Base-by-base conservation (phyloP, 1,140 invertebrate genomes). In the Caerostris extrusa region DNA sequence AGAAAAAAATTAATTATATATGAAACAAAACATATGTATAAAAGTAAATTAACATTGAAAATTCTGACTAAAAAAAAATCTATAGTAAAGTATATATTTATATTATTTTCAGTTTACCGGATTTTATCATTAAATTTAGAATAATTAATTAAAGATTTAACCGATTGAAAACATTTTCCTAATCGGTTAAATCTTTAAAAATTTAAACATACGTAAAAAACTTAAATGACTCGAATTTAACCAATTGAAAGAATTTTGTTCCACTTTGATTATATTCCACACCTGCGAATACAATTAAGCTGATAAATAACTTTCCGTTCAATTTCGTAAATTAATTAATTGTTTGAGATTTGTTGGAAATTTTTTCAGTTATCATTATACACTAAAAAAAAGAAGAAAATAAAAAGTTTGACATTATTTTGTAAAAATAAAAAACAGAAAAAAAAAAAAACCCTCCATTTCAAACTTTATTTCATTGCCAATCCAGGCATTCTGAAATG, bases 291-390 rank as follows among this genome's bases (percentile, higher is more conserved):
- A n/a, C 81, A 86, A 60, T 86, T 61, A 61, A 86, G 60, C 12
- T 61, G 83, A 58, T 61, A 60, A 86, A 86, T 86, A 34, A 55
- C 57, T 58, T 19, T 19, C 8, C 56, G 3, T 10, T 58, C 19
- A 14, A 60, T 17, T 12, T 3, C 53, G 10, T 19, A 58, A 86
- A 86, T 60, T 86, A 86, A 86, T 86, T 61, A 86, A 55, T n/a
- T 6, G 5, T 14, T 53, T 19, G 10, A 5, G 57, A 86, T 86
- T 86, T 86, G 56, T 60, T 10, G n/a, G 58, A 60, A 5, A 61
- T 14, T 55, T 61, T 3, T n/a, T 53, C n/a, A 56, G 34, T 57
- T 60, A 60, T 19, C 10, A 86, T 10, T 60, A 14, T 7, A 19
- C 34, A 60, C 3, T 8, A 83, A 83, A 55, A 5, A 14, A 2